Evolutionary conservation across 1,140 invertebrate species (phyloP).

Genomic region (Acromyrmex echinatior): DNA sequence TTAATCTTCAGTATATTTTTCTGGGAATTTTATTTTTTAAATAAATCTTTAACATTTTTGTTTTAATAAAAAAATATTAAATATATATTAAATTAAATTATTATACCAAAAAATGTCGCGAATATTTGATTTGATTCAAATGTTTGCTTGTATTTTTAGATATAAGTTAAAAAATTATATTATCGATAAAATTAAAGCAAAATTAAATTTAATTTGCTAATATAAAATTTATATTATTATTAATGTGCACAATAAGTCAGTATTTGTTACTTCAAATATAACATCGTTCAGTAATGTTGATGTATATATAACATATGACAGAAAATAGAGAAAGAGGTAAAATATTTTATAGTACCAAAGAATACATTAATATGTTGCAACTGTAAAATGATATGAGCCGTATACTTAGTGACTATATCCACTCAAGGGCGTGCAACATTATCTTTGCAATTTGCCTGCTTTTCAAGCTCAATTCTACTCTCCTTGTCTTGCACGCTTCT

Average conservation of each 20-base stretch:
- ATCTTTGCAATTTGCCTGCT: slow-evolving; percentile 61
- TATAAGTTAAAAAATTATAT: not conserved
- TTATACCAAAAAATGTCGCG: not conserved
- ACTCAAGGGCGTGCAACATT: slow-evolving; percentile 58
- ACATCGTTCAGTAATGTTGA: not conserved
- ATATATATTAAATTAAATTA: not conserved
- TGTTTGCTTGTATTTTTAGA: not conserved
- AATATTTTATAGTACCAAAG: slow-evolving; percentile 26
- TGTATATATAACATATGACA: slow-evolving; percentile 28
- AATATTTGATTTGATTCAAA: not conserved
- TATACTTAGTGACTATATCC: slow-evolving; percentile 44
- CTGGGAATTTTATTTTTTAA: not conserved
- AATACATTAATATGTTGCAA: slow-evolving; percentile 56
- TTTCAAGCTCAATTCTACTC: slow-evolving; percentile 61
- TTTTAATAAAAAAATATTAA: not conserved
- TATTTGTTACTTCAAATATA: not conserved
- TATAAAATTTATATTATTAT: not conserved
- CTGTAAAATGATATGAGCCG: slow-evolving; percentile 58
- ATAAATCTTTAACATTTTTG: not conserved
- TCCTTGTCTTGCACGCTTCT: slow-evolving; percentile 56
- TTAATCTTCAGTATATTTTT: not conserved
- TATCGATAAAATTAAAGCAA: not conserved
- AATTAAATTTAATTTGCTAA: not conserved
- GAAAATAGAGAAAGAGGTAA: not conserved
- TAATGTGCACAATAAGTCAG: not conserved